phyloP scores from a whole-genome alignment of 2,888 invertebrate species.

The Gortyna flavago region DNA sequence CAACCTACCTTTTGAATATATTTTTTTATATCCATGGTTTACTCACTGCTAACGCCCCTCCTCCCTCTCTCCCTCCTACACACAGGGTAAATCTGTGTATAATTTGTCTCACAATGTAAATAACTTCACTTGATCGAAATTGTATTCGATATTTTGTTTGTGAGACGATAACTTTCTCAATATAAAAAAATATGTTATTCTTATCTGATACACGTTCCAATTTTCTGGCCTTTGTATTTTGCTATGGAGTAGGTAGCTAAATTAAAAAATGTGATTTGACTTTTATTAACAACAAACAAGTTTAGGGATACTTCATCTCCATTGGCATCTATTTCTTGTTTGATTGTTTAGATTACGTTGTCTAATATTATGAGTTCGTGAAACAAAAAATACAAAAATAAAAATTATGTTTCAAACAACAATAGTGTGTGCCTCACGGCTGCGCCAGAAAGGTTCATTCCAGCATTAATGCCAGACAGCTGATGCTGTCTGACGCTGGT shows the following conservation, averaged over 20 bases:
- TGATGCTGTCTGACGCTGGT: too few species aligned
- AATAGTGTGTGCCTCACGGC: too few species aligned
- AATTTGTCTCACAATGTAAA: conserved; percentile 42
- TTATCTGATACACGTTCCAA: conserved; percentile 24
- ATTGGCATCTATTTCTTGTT: background rate
- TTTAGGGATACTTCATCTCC: background rate
- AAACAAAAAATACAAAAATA: too few species aligned
- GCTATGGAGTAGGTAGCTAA: background rate
- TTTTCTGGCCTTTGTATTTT: conserved; percentile 8
- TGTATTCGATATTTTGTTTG: conserved; percentile 35
- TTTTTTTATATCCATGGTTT: conserved; percentile 15
- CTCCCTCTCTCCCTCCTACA: background rate
- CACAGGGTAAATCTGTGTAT: conserved; percentile 28
- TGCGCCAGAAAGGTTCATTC: too few species aligned
- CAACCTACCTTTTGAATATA: background rate
- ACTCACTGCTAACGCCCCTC: background rate
- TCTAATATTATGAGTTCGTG: too few species aligned
- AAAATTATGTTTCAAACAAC: too few species aligned
- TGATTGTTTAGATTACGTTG: too few species aligned
- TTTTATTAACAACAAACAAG: background rate
- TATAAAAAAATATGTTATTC: conserved; percentile 9
- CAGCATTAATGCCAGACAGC: too few species aligned
- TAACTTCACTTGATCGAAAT: conserved; percentile 43
- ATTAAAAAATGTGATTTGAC: background rate
- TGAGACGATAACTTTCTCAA: conserved; percentile 14